phyloP scores from a whole-genome alignment of 2,113 vertebrate species.

The Coregonus clupeaformis region DNA sequence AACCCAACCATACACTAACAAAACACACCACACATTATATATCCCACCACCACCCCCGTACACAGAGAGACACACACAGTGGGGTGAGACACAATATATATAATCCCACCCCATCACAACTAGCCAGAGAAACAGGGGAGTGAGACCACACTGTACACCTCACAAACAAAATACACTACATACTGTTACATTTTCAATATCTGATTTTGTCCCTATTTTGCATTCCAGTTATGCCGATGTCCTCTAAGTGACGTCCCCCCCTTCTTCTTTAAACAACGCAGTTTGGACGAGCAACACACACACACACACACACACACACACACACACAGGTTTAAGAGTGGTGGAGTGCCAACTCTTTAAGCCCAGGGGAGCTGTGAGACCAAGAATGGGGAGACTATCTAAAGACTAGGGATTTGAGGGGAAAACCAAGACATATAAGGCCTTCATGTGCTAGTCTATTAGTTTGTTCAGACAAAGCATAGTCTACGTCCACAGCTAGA shows the following conservation, averaged over 20 bases:
- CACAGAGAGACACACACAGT: background rate
- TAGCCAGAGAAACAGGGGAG: background rate
- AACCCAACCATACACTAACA: background rate
- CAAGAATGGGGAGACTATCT: conserved; percentile 1
- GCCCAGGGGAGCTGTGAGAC: conserved; percentile 2
- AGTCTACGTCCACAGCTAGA: too few relatives aligned
- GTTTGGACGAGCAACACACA: background rate
- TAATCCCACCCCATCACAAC: background rate
- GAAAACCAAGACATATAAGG: conserved; percentile 9
- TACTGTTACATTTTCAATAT: background rate
- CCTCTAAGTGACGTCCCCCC: too few relatives aligned
- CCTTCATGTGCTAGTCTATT: background rate
- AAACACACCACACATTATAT: too few relatives aligned
- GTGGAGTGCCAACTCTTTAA: background rate
- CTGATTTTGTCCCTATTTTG: too few relatives aligned
- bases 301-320: conserved; percentile 1
- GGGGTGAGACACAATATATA: background rate
- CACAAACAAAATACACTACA: background rate
- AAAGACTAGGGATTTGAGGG: background rate
- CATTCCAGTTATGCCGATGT: too few relatives aligned
- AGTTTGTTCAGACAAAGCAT: too few relatives aligned
- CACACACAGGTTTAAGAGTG: background rate
- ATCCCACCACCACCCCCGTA: background rate
- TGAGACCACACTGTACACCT: background rate
- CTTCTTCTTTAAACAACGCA: background rate